Base-by-base conservation (phyloP, 2,888 invertebrate genomes). In the Agrilus biguttatus region DNA sequence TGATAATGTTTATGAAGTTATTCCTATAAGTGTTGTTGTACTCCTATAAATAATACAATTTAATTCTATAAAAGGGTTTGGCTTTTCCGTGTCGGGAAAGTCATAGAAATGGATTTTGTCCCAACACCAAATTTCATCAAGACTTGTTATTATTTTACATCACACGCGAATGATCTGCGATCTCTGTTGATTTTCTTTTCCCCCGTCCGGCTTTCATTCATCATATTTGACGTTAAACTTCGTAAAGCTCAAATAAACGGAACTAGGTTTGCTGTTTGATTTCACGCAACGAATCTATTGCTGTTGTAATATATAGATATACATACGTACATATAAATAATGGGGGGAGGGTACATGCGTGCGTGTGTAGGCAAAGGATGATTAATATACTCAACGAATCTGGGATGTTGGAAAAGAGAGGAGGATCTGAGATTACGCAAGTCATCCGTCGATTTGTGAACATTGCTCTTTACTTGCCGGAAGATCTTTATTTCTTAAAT, bases 341-440 rank as follows among this genome's bases (percentile, higher is more conserved):
- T 53, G 51, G 45, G 46, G 50, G 49, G 45, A 47, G 50, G 49
- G 51, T 28, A 28, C 28, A 10, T 28, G 10, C 10, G 10, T 28
- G 10, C 28, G 28, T 52, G 53, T 54, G 54, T 52, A 50, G 51
- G 49, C 51, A 54, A 49, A 50, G 51, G 52, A 55, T 57, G 57
- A 57, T 57, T 57, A 56, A 57, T 57, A 56, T 54, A 49, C 52
- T 28, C 28, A 28, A 28, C 10, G 4, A 2, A 10, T 10, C 10
- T 28, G 47, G 45, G 50, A 54, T 44, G 45, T 40, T 48, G 50
- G 52, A 50, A 10, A 8, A 50, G 50, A 50, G 52, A 47, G 48
- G 49, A 51, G 55, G 54, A 56, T 55, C 55, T 50, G 46, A 54
- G 55, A 61, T 61, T 62, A 61, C 57, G 55, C 59, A 58, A 57